Evolutionary conservation across 2,113 vertebrate genomes (phyloP).

Genomic region (Saccopteryx bilineata): DNA sequence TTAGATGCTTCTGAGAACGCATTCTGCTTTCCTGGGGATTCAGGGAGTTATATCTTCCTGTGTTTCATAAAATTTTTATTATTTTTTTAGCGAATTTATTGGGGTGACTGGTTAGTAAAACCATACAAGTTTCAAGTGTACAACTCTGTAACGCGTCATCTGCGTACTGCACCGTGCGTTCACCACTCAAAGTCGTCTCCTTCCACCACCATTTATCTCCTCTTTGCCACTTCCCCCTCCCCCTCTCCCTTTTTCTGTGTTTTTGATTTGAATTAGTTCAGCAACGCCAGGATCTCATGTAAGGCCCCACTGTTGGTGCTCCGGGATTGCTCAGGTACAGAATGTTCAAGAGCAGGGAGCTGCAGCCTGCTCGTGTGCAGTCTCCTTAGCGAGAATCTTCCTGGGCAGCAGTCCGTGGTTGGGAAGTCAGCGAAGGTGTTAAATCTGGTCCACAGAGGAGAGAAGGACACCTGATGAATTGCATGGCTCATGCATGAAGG

Average conservation of each 20-base stretch:
- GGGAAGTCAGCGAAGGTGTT: neutral
- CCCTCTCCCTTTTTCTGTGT: neutral
- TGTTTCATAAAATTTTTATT: neutral
- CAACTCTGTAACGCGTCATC: neutral
- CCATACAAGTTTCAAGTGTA: neutral
- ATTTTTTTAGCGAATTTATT: neutral
- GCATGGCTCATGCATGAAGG: neutral
- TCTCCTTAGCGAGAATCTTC: conserved; percentile 58
- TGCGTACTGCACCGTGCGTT: neutral
- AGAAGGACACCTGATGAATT: neutral
- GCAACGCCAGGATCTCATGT: neutral
- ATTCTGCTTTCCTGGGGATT: conserved; percentile 50
- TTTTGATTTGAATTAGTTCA: conserved; percentile 22
- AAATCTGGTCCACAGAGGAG: neutral
- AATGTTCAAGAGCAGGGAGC: neutral
- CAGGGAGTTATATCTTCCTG: neutral
- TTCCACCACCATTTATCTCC: neutral
- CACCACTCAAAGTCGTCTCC: neutral
- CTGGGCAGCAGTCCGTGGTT: neutral
- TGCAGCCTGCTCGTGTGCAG: neutral
- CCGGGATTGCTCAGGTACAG: conserved; percentile 22
- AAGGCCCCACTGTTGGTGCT: neutral
- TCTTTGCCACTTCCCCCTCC: neutral
- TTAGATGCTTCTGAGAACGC: conserved; percentile 35
- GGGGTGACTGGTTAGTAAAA: neutral